These are phyloP conservation scores for Gobius niger DNA, from an alignment of 2,113 vertebrate species.

Conservation along the genomic window DNA sequence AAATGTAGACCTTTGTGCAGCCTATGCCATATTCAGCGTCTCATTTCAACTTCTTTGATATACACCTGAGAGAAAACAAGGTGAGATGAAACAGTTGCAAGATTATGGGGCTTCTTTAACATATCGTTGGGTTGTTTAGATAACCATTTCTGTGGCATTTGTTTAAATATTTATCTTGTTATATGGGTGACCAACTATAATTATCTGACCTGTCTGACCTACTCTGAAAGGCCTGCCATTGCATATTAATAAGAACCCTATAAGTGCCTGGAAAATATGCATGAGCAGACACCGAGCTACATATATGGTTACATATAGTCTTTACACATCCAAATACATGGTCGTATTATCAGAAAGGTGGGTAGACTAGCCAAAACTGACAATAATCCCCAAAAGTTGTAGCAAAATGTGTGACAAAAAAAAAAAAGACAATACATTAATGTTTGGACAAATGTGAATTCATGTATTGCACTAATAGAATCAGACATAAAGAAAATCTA, in stretches of 20 bases:
- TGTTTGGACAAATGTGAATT: no score
- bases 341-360: not conserved
- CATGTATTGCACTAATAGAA: no score
- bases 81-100: no score
- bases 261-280: not conserved
- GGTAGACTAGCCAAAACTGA: not conserved
- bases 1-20: no score
- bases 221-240: constrained; percentile 7
- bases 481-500: no score
- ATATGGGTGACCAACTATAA: not conserved
- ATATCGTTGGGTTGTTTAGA: not conserved
- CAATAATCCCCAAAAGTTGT: not conserved
- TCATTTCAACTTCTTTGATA: not conserved
- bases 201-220: not conserved
- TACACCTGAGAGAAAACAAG: not conserved
- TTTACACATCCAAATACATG: constrained; percentile 20
- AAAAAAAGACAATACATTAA: no score
- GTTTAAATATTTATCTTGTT: not conserved
- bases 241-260: not conserved
- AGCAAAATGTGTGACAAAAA: no score
- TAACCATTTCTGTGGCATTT: not conserved
- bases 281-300: constrained; percentile 2
- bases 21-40: not conserved
- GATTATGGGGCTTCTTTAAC: no score
- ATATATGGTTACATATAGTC: constrained; percentile 1